phyloP scores from a whole-genome alignment of 2,888 invertebrate species.

The Sarcophaga carnaria region DNA sequence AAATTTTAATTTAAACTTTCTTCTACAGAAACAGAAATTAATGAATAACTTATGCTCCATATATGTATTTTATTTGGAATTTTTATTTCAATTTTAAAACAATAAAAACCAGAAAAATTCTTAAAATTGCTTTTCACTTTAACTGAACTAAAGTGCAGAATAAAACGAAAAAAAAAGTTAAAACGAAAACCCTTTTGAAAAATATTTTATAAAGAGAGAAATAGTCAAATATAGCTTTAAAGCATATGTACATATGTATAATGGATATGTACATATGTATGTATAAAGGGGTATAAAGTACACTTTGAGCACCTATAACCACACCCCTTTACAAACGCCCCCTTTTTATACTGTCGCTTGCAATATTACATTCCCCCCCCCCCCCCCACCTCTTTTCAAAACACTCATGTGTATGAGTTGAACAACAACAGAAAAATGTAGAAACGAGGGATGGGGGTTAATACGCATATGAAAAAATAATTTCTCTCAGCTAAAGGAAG shows the following conservation, averaged over 20 bases:
- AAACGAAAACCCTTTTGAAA: too few species aligned
- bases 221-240: too few species aligned
- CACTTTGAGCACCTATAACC: too few species aligned
- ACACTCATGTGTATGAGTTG: not conserved
- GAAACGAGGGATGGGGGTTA: not conserved
- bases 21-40: not conserved
- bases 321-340: not conserved
- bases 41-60: too few species aligned
- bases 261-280: too few species aligned
- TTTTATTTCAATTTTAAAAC: not conserved
- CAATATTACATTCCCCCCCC: not conserved
- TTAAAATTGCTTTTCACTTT: not conserved
- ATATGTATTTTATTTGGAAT: too few species aligned
- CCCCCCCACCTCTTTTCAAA: not conserved
- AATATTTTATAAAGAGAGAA: too few species aligned
- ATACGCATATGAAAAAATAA: not conserved
- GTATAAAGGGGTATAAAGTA: too few species aligned
- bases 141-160: not conserved
- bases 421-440: too few species aligned
- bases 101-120: constrained; percentile 14
- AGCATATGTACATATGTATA: too few species aligned
- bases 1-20: too few species aligned
- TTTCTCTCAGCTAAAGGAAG: not conserved
- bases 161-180: not conserved
- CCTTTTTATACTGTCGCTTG: not conserved